Conservation (phyloP, 53 echinoderm and acorn worm genomes). For the Astropecten irregularis region DNA sequence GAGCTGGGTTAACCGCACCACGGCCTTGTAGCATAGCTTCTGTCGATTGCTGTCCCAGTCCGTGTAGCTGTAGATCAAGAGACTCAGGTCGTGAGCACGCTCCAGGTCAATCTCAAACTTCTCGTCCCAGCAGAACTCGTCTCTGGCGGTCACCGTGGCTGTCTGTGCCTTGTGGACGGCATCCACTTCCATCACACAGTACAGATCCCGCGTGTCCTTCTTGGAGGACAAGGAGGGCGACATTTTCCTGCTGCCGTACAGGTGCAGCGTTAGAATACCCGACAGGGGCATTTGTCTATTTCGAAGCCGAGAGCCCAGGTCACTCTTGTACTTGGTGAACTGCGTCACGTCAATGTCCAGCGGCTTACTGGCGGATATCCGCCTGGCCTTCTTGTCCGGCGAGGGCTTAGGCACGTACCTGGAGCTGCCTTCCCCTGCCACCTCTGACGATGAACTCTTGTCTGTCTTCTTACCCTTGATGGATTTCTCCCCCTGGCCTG, state of each 20-base stretch:
- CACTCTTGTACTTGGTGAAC: slow-evolving; percentile 93
- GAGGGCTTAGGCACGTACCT: slow-evolving; percentile 90
- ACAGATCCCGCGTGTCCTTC: slow-evolving; percentile 84
- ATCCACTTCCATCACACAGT: slow-evolving; percentile 95
- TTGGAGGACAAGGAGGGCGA: slow-evolving; percentile 69
- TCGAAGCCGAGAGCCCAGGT: slow-evolving; percentile 71
- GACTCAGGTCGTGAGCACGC: slow-evolving; percentile 80
- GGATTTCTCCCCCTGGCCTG: slow-evolving; percentile 39
- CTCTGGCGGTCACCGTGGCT: slow-evolving; percentile 79
- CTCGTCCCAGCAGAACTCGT: slow-evolving; percentile 98
- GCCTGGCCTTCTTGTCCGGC: slow-evolving; percentile 82
- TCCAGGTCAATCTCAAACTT: slow-evolving; percentile 97
- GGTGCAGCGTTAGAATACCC: slow-evolving; percentile 88
- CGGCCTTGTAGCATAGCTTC: slow-evolving; percentile 89
- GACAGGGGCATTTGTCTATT: slow-evolving; percentile 78
- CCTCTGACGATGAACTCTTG: slow-evolving; percentile 44
- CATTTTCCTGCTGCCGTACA: slow-evolving; percentile 97
- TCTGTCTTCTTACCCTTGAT: slow-evolving; percentile 72
- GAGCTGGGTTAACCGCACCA: slow-evolving; percentile 79
- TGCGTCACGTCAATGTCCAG: slow-evolving; percentile 89
- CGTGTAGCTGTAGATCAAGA: slow-evolving; percentile 88
- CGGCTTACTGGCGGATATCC: slow-evolving; percentile 81
- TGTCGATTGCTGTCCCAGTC: slow-evolving; percentile 79
- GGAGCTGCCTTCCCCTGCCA: slow-evolving; percentile 47
- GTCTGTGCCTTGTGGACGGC: slow-evolving; percentile 97